A percentile compares a stretch with the other conserved stretches of the same genome.
Evolutionary conservation across 1,140 invertebrate genomes (phyloP).

Genomic region (Chionoecetes opilio): DNA sequence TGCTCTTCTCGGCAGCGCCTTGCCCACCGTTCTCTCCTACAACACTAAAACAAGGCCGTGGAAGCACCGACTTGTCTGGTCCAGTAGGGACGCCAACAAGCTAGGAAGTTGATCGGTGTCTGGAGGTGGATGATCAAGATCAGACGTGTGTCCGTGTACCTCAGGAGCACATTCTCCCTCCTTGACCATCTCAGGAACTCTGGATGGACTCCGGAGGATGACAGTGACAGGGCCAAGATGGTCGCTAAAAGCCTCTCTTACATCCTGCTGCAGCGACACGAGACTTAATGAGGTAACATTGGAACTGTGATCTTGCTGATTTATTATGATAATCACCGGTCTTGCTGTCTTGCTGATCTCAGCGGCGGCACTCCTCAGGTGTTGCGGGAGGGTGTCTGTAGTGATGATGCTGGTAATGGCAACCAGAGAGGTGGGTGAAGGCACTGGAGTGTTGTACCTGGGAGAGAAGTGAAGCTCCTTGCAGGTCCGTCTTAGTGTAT

Average conservation of each 20-base stretch:
- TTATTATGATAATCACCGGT: slow-evolving; percentile 14
- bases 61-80: slow-evolving; percentile 55
- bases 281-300: not conserved
- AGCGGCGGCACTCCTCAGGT: not conserved
- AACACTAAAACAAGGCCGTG: slow-evolving; percentile 62
- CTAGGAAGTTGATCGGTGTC: not conserved
- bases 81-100: slow-evolving; percentile 50
- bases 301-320: not conserved
- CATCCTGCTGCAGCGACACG: slow-evolving; percentile 14
- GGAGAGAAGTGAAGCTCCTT: not conserved
- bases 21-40: not conserved
- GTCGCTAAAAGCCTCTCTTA: slow-evolving; percentile 2
- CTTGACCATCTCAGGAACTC: too few relatives aligned
- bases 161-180: not conserved
- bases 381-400: not conserved
- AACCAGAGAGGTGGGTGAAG: not conserved
- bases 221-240: slow-evolving; percentile 33
- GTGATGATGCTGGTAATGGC: not conserved
- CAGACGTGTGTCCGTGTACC: not conserved
- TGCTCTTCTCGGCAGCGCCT: not conserved
- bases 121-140: not conserved
- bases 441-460: not conserved
- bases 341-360: not conserved
- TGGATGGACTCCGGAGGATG: not conserved
- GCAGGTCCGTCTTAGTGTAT: not conserved